These are phyloP conservation scores for Lineus longissimus DNA, from an alignment of 1,140 invertebrate genomes.

Conservation along the genomic window DNA sequence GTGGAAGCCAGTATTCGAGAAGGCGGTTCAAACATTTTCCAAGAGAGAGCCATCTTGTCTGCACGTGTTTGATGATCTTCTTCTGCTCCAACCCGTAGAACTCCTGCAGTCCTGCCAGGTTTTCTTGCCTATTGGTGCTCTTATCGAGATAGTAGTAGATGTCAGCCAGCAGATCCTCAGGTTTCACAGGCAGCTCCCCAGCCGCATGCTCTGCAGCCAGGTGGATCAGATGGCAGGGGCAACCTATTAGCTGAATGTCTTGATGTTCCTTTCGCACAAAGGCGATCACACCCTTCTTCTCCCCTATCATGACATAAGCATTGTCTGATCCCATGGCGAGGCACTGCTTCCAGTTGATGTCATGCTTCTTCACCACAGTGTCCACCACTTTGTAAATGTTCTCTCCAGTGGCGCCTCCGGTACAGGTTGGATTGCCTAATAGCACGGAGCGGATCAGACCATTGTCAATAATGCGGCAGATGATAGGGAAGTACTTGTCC, in stretches of 20 bases:
- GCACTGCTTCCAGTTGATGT: slow-evolving; percentile 8
- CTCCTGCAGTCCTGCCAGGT: slow-evolving; percentile 15
- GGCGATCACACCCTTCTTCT: slow-evolving; percentile 8
- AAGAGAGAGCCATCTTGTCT: slow-evolving; percentile 24
- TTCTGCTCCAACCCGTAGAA: slow-evolving; percentile 15
- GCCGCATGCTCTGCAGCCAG: slow-evolving; percentile 21
- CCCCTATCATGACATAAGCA: slow-evolving; percentile 10
- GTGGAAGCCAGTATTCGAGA: slow-evolving; percentile 18
- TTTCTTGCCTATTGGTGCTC: slow-evolving; percentile 18
- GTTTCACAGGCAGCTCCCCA: slow-evolving; percentile 5
- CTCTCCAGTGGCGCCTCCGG: neutral
- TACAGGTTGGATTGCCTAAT: neutral
- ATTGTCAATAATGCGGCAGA: neutral
- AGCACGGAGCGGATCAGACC: neutral
- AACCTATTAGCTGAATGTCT: slow-evolving; percentile 11
- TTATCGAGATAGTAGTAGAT: slow-evolving; percentile 24
- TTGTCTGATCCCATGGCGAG: slow-evolving; percentile 11
- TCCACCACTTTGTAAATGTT: slow-evolving; percentile 7
- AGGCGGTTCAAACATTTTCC: slow-evolving; percentile 15
- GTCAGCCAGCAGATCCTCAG: slow-evolving; percentile 17
- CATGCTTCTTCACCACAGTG: neutral
- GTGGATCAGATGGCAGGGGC: slow-evolving; percentile 19
- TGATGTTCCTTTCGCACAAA: slow-evolving; percentile 7
- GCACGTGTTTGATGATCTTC: slow-evolving; percentile 26
- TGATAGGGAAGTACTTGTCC: neutral